Conservation (phyloP, 2,797 vertebrate species). For the Parauchenoglanis ngamensis region DNA sequence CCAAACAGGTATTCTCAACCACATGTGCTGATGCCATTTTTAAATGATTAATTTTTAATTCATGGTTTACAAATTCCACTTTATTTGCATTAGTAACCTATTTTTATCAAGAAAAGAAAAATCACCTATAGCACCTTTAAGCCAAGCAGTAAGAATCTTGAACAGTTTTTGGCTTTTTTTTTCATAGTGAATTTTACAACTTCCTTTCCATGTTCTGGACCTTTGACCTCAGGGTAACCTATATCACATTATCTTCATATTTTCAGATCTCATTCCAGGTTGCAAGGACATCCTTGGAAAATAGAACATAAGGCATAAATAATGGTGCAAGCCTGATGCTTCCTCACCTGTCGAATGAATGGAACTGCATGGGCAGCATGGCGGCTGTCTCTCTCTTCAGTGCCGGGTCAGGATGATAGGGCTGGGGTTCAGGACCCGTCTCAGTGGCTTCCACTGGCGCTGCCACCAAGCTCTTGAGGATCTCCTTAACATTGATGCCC, state of each 20-base stretch:
- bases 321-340: neutral
- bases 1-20: neutral
- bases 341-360: slow-evolving; percentile 93
- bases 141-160: neutral
- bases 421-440: slow-evolving; percentile 86
- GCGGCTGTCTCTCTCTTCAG: slow-evolving; percentile 90
- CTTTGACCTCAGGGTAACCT: neutral
- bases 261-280: neutral
- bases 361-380: slow-evolving; percentile 98
- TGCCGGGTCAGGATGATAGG: slow-evolving; percentile 88
- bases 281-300: neutral
- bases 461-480: slow-evolving; percentile 95
- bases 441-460: slow-evolving; percentile 91
- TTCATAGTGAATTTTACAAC: neutral
- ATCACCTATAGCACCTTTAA: neutral
- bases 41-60: neutral
- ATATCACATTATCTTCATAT: neutral
- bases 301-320: neutral
- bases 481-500: slow-evolving; percentile 98
- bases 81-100: neutral
- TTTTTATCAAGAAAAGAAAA: neutral
- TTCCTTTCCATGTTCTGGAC: neutral
- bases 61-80: neutral
- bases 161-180: neutral
- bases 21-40: neutral